Conservation (phyloP, 1,140 invertebrate genomes). For the Apis laboriosa region DNA sequence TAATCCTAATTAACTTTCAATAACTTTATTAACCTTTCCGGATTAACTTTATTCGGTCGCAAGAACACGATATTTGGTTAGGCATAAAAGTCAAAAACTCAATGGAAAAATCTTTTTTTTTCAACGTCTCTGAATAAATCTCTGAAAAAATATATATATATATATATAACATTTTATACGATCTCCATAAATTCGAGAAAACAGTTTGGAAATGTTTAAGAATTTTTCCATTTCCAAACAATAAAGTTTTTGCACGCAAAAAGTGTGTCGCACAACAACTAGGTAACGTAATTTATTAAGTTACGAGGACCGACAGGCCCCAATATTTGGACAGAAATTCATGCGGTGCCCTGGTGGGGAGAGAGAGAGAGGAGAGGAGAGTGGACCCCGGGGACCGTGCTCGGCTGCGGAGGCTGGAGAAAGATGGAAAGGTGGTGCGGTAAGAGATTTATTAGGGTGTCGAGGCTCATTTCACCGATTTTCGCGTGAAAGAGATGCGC, state of each 20-base stretch:
- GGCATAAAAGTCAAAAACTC: background rate
- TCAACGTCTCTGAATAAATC: too few relatives aligned
- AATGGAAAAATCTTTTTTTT: too few relatives aligned
- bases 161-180: too few relatives aligned
- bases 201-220: too few relatives aligned
- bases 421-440: background rate
- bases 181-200: too few relatives aligned
- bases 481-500: slow-evolving; percentile 61
- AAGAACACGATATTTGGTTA: slow-evolving; percentile 12
- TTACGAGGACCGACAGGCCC: background rate
- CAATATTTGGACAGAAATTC: slow-evolving; percentile 40
- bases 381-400: too few relatives aligned
- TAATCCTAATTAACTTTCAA: slow-evolving; percentile 38
- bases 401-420: too few relatives aligned
- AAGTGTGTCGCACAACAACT: too few relatives aligned
- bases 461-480: slow-evolving; percentile 60
- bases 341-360: background rate
- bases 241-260: background rate
- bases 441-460: slow-evolving; percentile 58
- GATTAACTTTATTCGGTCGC: background rate
- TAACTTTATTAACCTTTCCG: slow-evolving; percentile 6
- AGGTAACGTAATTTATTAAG: slow-evolving; percentile 8
- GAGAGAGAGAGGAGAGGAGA: too few relatives aligned
- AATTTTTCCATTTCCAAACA: too few relatives aligned
- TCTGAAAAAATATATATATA: too few relatives aligned